phyloP scores from a whole-genome alignment of 64 coral and sea anemone species.

The Stylophora pistillata region DNA sequence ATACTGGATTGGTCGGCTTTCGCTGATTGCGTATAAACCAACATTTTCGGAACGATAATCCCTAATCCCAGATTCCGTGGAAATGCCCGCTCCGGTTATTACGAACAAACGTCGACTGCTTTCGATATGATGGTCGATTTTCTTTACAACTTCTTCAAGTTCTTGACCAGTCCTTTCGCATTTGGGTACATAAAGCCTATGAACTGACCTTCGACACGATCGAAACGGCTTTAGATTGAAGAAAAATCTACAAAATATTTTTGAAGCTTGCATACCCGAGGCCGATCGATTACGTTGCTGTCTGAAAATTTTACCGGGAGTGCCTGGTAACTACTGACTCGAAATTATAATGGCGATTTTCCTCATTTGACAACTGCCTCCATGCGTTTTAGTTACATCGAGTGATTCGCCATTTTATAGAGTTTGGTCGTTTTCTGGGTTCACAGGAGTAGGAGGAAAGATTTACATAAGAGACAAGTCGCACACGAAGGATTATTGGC shows the following conservation, averaged over 20 bases:
- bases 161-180: conserved; percentile 51
- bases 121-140: conserved; percentile 70
- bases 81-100: conserved; percentile 89
- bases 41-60: conserved; percentile 94
- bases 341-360: neutral
- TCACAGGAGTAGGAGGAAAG: too few relatives aligned
- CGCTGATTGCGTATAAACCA: conserved; percentile 81
- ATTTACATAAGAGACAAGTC: too few relatives aligned
- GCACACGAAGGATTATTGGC: too few relatives aligned
- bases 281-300: neutral
- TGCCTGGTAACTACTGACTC: neutral
- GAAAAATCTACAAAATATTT: neutral
- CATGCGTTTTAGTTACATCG: too few relatives aligned
- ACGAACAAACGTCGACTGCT: conserved; percentile 75
- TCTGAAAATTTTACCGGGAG: neutral
- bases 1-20: conserved; percentile 78
- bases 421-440: too few relatives aligned
- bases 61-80: conserved; percentile 95
- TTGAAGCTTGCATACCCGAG: neutral
- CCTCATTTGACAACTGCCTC: too few relatives aligned
- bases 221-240: neutral
- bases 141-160: conserved; percentile 32
- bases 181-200: conserved; percentile 69
- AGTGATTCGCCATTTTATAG: too few relatives aligned
- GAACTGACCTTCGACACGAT: neutral